Conservation (phyloP, 2,113 vertebrate genomes). For the Oreochromis spilurus region DNA sequence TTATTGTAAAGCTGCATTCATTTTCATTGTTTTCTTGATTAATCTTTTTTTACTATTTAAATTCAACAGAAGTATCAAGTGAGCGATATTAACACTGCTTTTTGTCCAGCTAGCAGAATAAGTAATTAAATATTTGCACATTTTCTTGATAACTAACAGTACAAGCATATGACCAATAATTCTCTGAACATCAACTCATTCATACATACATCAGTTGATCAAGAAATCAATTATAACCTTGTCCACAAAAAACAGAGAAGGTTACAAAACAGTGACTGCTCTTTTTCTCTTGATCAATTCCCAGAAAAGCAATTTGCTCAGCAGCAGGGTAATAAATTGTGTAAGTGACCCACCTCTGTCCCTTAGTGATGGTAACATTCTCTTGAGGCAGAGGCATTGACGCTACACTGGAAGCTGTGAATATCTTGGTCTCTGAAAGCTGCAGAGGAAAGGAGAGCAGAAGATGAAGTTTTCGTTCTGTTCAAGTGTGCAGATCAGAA, state of each 20-base stretch:
- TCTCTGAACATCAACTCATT: neutral
- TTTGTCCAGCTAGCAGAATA: neutral
- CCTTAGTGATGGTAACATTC: constrained; percentile 97
- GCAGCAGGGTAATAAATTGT: neutral
- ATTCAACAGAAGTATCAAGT: neutral
- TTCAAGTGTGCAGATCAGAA: neutral
- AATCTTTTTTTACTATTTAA: neutral
- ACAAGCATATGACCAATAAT: neutral
- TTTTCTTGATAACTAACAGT: neutral
- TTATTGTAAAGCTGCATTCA: neutral
- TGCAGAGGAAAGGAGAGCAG: constrained; percentile 40
- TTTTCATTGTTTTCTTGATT: neutral
- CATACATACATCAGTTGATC: neutral
- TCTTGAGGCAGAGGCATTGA: constrained; percentile 87
- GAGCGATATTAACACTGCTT: neutral
- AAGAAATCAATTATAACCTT: neutral
- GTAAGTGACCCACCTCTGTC: constrained; percentile 80
- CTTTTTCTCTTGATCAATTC: neutral
- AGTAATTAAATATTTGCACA: neutral
- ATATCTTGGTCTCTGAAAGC: constrained; percentile 98
- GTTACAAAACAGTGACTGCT: neutral
- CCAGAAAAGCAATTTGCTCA: neutral
- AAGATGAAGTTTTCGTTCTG: neutral
- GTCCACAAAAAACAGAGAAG: neutral
- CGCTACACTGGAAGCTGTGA: constrained; percentile 93